Conservation (phyloP, 2,113 vertebrate species). For the Oxyura jamaicensis region DNA sequence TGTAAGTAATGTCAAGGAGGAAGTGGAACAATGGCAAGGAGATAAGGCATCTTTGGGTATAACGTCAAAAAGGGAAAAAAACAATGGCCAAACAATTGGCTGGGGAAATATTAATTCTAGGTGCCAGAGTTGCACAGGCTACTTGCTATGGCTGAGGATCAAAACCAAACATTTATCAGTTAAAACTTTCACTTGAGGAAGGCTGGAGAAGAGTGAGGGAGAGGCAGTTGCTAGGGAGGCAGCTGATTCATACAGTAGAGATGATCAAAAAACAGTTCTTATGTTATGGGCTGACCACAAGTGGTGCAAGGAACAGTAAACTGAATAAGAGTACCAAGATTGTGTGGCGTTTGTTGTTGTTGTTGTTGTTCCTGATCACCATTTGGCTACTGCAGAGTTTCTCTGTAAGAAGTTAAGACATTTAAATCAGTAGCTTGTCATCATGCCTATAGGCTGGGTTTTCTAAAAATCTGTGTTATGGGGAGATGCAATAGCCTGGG, state of each 20-base stretch:
- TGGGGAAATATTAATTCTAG: neutral
- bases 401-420: neutral
- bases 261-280: neutral
- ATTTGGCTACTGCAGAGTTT: neutral
- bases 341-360: neutral
- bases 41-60: conserved; percentile 38
- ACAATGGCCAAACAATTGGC: neutral
- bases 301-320: neutral
- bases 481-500: neutral
- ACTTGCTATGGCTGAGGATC: neutral
- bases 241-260: neutral
- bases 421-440: neutral
- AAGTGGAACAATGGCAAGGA: conserved; percentile 34
- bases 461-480: neutral
- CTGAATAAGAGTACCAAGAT: neutral
- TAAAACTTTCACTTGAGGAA: neutral
- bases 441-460: neutral
- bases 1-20: conserved; percentile 1
- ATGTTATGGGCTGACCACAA: neutral
- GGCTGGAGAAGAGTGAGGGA: neutral
- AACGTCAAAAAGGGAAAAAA: neutral
- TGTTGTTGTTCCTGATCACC: neutral
- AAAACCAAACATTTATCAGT: neutral
- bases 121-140: neutral
- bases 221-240: neutral